Evolutionary conservation across 2,797 vertebrate species (phyloP).

Genomic region (Sarcophilus harrisii): DNA sequence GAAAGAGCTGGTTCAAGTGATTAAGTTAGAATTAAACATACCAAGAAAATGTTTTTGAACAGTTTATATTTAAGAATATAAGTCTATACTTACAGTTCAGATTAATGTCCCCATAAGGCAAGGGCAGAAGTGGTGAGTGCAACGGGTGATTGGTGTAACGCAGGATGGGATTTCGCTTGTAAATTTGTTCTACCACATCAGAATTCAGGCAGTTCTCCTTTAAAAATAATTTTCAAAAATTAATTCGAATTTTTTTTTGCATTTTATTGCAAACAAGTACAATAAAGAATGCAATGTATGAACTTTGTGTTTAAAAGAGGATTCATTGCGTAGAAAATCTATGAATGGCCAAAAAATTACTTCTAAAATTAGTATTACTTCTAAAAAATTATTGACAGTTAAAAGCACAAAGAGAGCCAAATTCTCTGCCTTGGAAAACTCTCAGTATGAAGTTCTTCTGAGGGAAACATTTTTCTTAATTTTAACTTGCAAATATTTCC

Average conservation of each 20-base stretch:
- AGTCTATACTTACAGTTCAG: conserved; percentile 86
- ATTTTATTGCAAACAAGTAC: neutral
- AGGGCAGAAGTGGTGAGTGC: conserved; percentile 94
- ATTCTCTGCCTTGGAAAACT: neutral
- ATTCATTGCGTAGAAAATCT: neutral
- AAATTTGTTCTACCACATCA: conserved; percentile 98
- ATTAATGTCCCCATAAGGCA: conserved; percentile 96
- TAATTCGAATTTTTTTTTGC: neutral
- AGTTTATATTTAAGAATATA: accelerated
- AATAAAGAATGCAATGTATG: neutral
- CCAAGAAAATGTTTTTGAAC: neutral
- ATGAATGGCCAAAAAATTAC: neutral
- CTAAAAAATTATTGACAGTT: neutral
- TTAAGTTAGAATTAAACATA: neutral
- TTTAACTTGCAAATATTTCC: neutral
- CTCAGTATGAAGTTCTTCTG: neutral
- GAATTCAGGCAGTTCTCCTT: conserved; percentile 98
- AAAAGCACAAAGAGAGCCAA: neutral
- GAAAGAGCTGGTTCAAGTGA: neutral
- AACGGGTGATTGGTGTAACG: conserved; percentile 95
- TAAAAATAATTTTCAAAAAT: conserved; percentile 13
- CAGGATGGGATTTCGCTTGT: conserved; percentile 97
- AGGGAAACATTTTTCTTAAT: neutral
- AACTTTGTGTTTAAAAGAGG: neutral
- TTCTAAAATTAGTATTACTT: too few species aligned